Conservation (phyloP, 1,140 invertebrate species). For the Pseudomyrmex concolor region DNA sequence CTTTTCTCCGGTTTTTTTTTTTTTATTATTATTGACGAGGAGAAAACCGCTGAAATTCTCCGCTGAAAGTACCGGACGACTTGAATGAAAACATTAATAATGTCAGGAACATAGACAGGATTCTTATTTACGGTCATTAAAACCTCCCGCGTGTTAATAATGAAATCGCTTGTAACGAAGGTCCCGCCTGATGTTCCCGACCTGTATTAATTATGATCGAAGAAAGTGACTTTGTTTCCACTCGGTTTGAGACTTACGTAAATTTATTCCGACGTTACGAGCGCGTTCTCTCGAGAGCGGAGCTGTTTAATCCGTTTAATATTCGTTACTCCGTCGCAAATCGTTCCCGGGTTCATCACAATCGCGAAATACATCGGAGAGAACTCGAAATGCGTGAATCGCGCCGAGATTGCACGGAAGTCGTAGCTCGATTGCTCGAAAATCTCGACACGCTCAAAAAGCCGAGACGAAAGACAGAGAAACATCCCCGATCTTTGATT, state of each 20-base stretch:
- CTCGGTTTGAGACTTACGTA: conserved; percentile 11
- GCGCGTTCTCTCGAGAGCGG: neutral
- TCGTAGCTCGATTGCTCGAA: conserved; percentile 8
- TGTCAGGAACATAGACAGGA: too few relatives aligned
- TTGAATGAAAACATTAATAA: too few relatives aligned
- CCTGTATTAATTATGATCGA: too few relatives aligned
- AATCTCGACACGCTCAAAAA: neutral
- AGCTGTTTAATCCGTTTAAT: conserved; percentile 28
- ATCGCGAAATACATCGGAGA: neutral
- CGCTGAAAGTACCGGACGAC: too few relatives aligned
- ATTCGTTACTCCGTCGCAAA: conserved; percentile 18
- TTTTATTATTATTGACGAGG: too few relatives aligned
- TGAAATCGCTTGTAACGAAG: too few relatives aligned
- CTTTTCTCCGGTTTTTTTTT: too few relatives aligned
- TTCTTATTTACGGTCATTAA: too few relatives aligned
- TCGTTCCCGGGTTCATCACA: conserved; percentile 6
- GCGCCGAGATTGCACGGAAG: neutral
- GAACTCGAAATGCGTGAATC: neutral
- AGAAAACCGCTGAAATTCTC: too few relatives aligned
- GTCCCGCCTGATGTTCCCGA: too few relatives aligned
- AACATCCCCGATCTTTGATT: neutral
- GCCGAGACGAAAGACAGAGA: neutral
- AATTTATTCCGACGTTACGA: conserved; percentile 22
- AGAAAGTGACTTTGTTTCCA: too few relatives aligned
- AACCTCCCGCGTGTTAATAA: too few relatives aligned